Base-by-base conservation (phyloP, 2,888 invertebrate species). In the Cataglyphis albicans region DNA sequence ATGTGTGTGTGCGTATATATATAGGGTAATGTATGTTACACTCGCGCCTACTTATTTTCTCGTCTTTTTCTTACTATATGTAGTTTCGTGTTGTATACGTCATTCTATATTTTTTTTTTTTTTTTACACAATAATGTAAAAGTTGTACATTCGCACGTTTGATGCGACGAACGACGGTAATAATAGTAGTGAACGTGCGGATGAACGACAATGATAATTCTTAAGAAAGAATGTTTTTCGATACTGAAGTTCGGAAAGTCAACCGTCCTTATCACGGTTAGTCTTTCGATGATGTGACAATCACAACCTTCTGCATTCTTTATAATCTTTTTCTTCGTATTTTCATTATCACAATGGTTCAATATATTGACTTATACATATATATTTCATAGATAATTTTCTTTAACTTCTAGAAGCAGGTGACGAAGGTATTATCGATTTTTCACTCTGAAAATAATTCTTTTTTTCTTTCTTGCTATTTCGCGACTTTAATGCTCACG, bases 281-380 rank as follows among this genome's bases (percentile, higher is more conserved):
- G 74, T 78, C 18, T 64, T 84, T 88, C 88, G 73, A 81, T 82
- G 44, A 85, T 67, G 18, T 48, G 76, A 38, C 86, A 84, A 85
- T 89, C 88, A 70, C 88, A 76, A 90, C 86, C 90, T 32, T 63
- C 84, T 76, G 74, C 82, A 84, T 82, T 90, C 86, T 25, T 72
- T 83, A 84, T 48, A 57, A 80, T 73, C 44, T 48, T 59, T 73
- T 48, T 73, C 41, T 72, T 76, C 74, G 44, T 86, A 82, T 78
- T 75, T 65, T 84, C 84, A 57, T 68, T 90, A 90, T 90, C 90
- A 90, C 90, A 90, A 87, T 90, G 86, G 81, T 88, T 87, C 87
- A 67, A 87, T 83, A 86, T 91, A 91, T 90, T 91, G 91, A 90
- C 91, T 91, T 52, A 52, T n/a, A 52, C 15, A 44, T 44, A 44